phyloP scores from a whole-genome alignment of 1,140 invertebrate genomes.

The Diorhabda sublineata region DNA sequence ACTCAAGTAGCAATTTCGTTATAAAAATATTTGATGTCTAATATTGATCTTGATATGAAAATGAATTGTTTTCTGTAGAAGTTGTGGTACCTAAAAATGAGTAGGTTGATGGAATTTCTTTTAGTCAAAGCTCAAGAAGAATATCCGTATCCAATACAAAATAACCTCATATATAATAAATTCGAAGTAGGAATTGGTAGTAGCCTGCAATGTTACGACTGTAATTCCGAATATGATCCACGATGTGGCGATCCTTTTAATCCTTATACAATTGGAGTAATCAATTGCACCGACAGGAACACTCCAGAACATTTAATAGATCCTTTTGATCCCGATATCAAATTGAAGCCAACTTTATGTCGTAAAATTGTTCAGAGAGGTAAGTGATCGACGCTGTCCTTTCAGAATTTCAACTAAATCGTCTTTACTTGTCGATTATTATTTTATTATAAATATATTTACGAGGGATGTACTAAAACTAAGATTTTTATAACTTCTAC shows the following conservation, averaged over 20 bases:
- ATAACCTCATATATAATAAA: not conserved
- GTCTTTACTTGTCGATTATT: not conserved
- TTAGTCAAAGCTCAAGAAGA: not conserved
- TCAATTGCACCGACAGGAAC: constrained; percentile 76
- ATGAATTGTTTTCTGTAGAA: too few relatives aligned
- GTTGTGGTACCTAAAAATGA: too few relatives aligned
- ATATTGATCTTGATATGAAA: too few relatives aligned
- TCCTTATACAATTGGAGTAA: constrained; percentile 70
- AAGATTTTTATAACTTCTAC: too few relatives aligned
- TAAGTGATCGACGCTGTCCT: constrained; percentile 39
- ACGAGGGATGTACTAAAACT: too few relatives aligned
- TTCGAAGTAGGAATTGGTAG: not conserved
- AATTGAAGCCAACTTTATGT: constrained; percentile 64
- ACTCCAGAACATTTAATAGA: constrained; percentile 64
- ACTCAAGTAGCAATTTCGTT: too few relatives aligned
- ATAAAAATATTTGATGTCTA: too few relatives aligned
- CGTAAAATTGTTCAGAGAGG: constrained; percentile 73
- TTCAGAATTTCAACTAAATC: not conserved
- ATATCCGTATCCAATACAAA: constrained; percentile 1
- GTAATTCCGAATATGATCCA: constrained; percentile 80
- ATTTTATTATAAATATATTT: not conserved
- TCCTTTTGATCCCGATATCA: constrained; percentile 30
- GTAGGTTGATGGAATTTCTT: not conserved
- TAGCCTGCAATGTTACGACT: constrained; percentile 67
- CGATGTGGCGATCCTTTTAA: constrained; percentile 82